Base-by-base conservation (phyloP, 2,113 vertebrate species). In the Kryptolebias marmoratus region DNA sequence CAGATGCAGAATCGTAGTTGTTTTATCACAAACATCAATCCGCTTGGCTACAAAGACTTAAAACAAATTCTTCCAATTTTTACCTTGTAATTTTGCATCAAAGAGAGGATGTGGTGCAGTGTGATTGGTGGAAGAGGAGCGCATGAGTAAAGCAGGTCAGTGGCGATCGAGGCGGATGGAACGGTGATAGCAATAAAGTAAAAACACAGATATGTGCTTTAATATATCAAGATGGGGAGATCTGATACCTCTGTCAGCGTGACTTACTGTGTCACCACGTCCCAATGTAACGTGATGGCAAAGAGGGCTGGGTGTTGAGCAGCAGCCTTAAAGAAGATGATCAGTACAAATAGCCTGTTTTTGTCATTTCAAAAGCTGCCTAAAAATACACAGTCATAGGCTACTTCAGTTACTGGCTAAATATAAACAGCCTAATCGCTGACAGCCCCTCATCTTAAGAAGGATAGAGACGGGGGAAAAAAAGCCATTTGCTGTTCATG, bases 391-490 rank as follows among this genome's bases (percentile, higher is more conserved):
- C 75, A 15, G 47, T 80, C 62, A 75, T 30, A 60, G 73, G 71
- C 42, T 57, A 80, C 84, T 85, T 88, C 80, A 83, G 70, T 83
- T 79, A 69, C 71, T 58, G 52, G 68, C 77, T 87, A 87, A 86
- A 87, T 84, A 90, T 88, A 89, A 90, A 84, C 47, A 72, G 80
- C 74, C 73, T 77, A 54, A 84, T 85, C 64, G 68, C 56, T 79
- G 79, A 80, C 80, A 80, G 57, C 60, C 39, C 58, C 22, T 88
- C 61, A 75, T 84, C 68, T 74, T 77, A 27, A 75, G 39, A 68
- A 65, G 58, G 58, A 71, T 81, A 52, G 49, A 18, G 13, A 22
- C 22, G 22, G 50, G 27, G 58, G 1, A 77, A 55, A 2, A 65
- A 68, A 49, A 49, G 68, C 39, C 28, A 52, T 52, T 71, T 70